These are phyloP conservation scores for Callyntrura guangdongensis DNA, from an alignment of 2,888 invertebrate species.

Conservation along the genomic window DNA sequence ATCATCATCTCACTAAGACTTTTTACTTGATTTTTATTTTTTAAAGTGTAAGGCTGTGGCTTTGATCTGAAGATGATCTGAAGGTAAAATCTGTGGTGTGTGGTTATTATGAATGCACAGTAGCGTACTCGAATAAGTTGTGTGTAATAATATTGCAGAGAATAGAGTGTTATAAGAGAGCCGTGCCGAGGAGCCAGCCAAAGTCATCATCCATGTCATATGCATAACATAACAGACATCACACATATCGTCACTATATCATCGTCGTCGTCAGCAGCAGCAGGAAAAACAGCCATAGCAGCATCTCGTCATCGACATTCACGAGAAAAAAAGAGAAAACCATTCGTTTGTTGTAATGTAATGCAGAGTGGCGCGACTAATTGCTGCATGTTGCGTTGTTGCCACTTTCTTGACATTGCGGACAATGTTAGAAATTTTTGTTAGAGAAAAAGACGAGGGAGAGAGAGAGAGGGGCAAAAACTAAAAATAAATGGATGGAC, in stretches of 20 bases:
- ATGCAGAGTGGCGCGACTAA: neutral
- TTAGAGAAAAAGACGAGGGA: neutral
- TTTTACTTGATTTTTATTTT: slow-evolving; percentile 30
- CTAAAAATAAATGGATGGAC: slow-evolving; percentile 18
- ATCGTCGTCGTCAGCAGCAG: slow-evolving; percentile 31
- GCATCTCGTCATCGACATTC: slow-evolving; percentile 2
- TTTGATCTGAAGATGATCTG: slow-evolving; percentile 56
- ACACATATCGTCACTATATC: slow-evolving; percentile 40
- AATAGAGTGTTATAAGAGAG: slow-evolving; percentile 39
- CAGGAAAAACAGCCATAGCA: neutral
- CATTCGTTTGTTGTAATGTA: neutral
- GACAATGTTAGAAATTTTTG: slow-evolving; percentile 36
- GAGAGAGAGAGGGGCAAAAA: no score
- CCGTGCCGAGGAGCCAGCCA: slow-evolving; percentile 73
- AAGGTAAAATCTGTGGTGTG: slow-evolving; percentile 57
- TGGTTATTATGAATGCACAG: neutral
- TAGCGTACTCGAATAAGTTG: slow-evolving; percentile 8
- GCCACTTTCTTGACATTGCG: slow-evolving; percentile 6
- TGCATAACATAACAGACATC: slow-evolving; percentile 57
- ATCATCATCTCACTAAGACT: neutral
- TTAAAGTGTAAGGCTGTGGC: slow-evolving; percentile 57
- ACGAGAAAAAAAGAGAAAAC: slow-evolving; percentile 2
- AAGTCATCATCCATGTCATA: slow-evolving; percentile 71
- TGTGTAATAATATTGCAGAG: slow-evolving; percentile 14
- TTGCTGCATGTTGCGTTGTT: neutral